phyloP scores from a whole-genome alignment of 1,140 invertebrate genomes.

The Trichonephila clavipes region DNA sequence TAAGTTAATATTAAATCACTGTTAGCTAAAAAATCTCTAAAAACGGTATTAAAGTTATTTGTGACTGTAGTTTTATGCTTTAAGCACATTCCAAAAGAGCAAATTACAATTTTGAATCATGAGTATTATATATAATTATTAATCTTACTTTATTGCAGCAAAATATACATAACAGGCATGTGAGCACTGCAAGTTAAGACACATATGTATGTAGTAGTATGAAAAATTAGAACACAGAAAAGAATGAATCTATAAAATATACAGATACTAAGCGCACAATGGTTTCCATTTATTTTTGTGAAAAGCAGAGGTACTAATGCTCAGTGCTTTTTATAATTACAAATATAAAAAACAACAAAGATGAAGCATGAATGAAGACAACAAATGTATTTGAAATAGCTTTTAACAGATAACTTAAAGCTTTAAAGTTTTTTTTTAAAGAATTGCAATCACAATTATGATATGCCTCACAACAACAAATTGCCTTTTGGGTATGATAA shows the following conservation, averaged over 20 bases:
- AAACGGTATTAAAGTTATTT: no score
- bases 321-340: background rate
- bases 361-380: background rate
- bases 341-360: background rate
- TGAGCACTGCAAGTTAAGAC: background rate
- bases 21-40: no score
- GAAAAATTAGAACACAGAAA: background rate
- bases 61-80: no score
- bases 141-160: slow-evolving; percentile 32
- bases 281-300: background rate
- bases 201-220: background rate
- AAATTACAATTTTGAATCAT: no score
- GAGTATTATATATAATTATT: background rate
- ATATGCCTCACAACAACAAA: slow-evolving; percentile 1
- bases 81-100: no score
- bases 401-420: background rate
- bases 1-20: no score
- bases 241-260: background rate
- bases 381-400: background rate
- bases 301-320: background rate
- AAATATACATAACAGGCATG: slow-evolving; percentile 25
- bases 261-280: background rate
- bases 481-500: background rate
- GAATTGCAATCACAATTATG: background rate
- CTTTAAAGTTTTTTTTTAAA: background rate